Percentiles rank a stretch among this genome's conserved stretches.
These are phyloP conservation scores for Trimorus sp. DNA, from an alignment of 2,888 invertebrate species.

Conservation along the genomic window DNA sequence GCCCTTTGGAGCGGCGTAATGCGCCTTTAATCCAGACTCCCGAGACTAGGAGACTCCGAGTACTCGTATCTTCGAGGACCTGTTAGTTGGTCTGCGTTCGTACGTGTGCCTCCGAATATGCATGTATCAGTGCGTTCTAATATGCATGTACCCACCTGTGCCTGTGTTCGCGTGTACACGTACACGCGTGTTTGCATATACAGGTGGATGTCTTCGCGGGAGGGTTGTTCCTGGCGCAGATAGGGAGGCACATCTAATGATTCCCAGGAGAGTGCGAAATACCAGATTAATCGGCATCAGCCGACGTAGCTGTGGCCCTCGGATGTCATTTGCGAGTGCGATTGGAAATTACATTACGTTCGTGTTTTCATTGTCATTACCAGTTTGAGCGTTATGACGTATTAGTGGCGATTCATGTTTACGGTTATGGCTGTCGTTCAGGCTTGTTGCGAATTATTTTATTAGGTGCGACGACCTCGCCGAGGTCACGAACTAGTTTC, in stretches of 20 bases:
- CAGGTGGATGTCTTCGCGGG: constrained; percentile 65
- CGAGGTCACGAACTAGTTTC: no score
- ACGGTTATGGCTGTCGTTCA: no score
- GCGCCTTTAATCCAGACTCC: constrained; percentile 78
- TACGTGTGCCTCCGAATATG: not conserved
- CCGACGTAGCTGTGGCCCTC: constrained; percentile 70
- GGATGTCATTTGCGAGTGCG: constrained; percentile 55
- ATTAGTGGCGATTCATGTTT: no score
- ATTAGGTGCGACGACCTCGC: no score
- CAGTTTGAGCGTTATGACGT: no score
- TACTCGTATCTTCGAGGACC: constrained; percentile 69
- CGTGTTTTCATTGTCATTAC: constrained; percentile 11
- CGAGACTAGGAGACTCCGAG: constrained; percentile 68
- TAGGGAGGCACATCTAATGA: constrained; percentile 73
- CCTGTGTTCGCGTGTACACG: constrained; percentile 15
- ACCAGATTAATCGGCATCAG: constrained; percentile 76
- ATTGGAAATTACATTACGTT: constrained; percentile 38
- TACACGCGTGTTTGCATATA: constrained; percentile 5
- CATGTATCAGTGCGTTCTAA: not conserved
- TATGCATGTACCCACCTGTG: constrained; percentile 13
- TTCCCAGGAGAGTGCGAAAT: constrained; percentile 77
- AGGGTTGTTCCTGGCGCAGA: constrained; percentile 41
- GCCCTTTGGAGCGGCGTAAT: constrained; percentile 78
- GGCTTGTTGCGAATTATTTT: no score
- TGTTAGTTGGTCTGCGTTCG: constrained; percentile 15